phyloP scores from a whole-genome alignment of 2,888 invertebrate species.

The Monopis laevigella region DNA sequence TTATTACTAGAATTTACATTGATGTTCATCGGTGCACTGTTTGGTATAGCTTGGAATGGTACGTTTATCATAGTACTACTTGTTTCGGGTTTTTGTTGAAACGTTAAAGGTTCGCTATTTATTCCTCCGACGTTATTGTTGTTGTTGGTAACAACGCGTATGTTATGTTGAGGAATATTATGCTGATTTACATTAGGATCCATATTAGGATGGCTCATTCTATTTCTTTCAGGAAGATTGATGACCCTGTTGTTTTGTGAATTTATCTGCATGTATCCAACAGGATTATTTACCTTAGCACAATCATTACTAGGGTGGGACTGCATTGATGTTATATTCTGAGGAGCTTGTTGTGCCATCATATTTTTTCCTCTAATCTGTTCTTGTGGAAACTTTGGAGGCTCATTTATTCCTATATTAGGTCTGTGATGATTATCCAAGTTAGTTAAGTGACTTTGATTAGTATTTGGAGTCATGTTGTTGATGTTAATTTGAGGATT shows the following conservation, averaged over 20 bases:
- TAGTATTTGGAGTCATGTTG: constrained; percentile 41
- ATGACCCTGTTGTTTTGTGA: constrained; percentile 53
- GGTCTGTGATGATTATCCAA: constrained; percentile 46
- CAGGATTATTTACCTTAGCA: constrained; percentile 53
- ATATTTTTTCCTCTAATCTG: constrained; percentile 49
- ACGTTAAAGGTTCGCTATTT: constrained; percentile 33
- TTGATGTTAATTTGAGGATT: constrained; percentile 51
- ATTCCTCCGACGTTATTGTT: constrained; percentile 40
- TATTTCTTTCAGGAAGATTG: constrained; percentile 53
- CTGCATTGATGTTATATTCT: constrained; percentile 34
- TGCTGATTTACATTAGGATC: constrained; percentile 50
- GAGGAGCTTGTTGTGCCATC: constrained; percentile 40
- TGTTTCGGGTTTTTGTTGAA: constrained; percentile 52
- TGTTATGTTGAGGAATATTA: constrained; percentile 53
- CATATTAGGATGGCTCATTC: constrained; percentile 40
- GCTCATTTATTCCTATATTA: constrained; percentile 39
- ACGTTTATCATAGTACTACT: constrained; percentile 59
- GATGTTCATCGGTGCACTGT: constrained; percentile 61
- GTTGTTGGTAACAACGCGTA: constrained; percentile 55
- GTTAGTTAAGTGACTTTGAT: constrained; percentile 41
- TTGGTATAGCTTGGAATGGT: constrained; percentile 60
- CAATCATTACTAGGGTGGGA: constrained; percentile 45
- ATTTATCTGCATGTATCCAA: constrained; percentile 59
- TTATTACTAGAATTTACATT: constrained; percentile 61
- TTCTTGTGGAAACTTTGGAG: constrained; percentile 48